Conservation (phyloP, 1,140 invertebrate genomes). For the Atta colombica region DNA sequence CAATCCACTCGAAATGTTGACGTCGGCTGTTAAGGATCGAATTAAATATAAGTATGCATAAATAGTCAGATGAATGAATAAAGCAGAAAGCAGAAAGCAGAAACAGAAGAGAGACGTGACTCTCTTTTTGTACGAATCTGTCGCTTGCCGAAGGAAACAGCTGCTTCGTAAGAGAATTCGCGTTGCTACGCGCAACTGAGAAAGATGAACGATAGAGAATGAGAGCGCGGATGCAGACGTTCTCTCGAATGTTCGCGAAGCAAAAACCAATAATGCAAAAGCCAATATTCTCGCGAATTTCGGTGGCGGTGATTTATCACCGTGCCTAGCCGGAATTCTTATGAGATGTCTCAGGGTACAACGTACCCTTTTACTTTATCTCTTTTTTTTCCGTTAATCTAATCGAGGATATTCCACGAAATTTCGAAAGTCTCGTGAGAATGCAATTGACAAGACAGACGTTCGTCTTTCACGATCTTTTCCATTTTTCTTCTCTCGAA, state of each 20-base stretch:
- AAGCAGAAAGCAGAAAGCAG: background rate
- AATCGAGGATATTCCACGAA: constrained; percentile 18
- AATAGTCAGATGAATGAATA: constrained; percentile 12
- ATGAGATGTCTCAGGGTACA: constrained; percentile 14
- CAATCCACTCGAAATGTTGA: constrained; percentile 19
- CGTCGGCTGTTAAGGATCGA: background rate
- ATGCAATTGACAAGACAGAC: constrained; percentile 12
- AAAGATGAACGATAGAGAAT: constrained; percentile 46
- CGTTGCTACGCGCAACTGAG: constrained; percentile 15
- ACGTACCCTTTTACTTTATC: background rate
- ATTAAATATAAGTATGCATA: constrained; percentile 43
- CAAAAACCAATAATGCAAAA: constrained; percentile 74
- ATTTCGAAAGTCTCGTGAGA: background rate
- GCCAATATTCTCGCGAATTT: constrained; percentile 71
- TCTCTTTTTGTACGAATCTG: constrained; percentile 29
- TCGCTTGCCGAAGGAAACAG: constrained; percentile 31
- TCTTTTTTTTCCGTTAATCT: background rate
- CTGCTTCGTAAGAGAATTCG: constrained; percentile 28
- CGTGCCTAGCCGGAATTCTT: constrained; percentile 27
- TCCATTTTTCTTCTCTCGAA: background rate
- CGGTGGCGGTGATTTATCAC: constrained; percentile 65
- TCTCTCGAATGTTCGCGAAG: constrained; percentile 43
- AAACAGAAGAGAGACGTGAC: background rate
- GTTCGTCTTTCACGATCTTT: background rate
- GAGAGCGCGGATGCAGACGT: constrained; percentile 61